Evolutionary conservation across 2,888 invertebrate species (phyloP).

Genomic region (Cataglyphis albicans): DNA sequence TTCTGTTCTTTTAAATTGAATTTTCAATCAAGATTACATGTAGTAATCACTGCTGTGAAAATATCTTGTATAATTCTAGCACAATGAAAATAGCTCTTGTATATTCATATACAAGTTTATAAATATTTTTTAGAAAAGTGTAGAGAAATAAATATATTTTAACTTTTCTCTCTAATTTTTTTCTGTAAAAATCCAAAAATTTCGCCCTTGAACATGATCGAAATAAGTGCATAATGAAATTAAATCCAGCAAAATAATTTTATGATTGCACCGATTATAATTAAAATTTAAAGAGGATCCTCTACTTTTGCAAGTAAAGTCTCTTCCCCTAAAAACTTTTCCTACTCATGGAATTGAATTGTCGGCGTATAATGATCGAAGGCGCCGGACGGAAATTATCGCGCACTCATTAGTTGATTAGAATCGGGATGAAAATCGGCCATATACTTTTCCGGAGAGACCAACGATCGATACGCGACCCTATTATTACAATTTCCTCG

Average conservation of each 20-base stretch:
- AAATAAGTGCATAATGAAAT: constrained; percentile 67
- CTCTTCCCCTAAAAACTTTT: neutral
- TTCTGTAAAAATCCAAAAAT: neutral
- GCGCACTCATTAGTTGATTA: constrained; percentile 49
- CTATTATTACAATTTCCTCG: constrained; percentile 8
- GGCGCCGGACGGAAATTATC: constrained; percentile 6
- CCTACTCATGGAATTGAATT: constrained; percentile 53
- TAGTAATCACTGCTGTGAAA: neutral
- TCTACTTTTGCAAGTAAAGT: neutral
- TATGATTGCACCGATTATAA: constrained; percentile 22
- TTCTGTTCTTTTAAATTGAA: neutral
- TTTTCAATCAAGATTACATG: neutral
- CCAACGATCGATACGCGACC: neutral
- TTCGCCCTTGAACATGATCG: neutral
- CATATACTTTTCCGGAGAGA: constrained; percentile 10
- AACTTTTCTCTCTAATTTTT: neutral
- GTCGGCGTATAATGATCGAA: constrained; percentile 35
- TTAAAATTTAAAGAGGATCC: constrained; percentile 36
- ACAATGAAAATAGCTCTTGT: neutral
- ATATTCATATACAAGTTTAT: neutral
- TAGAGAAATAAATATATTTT: neutral
- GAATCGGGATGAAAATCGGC: constrained; percentile 22
- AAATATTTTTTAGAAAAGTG: constrained; percentile 3
- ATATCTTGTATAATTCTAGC: neutral
- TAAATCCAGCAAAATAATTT: constrained; percentile 33